A percentile compares a stretch with the other conserved stretches of the same genome.
These are phyloP conservation scores for Sebastes dallii DNA, from an alignment of 2,797 vertebrate species.

Conservation along the genomic window DNA sequence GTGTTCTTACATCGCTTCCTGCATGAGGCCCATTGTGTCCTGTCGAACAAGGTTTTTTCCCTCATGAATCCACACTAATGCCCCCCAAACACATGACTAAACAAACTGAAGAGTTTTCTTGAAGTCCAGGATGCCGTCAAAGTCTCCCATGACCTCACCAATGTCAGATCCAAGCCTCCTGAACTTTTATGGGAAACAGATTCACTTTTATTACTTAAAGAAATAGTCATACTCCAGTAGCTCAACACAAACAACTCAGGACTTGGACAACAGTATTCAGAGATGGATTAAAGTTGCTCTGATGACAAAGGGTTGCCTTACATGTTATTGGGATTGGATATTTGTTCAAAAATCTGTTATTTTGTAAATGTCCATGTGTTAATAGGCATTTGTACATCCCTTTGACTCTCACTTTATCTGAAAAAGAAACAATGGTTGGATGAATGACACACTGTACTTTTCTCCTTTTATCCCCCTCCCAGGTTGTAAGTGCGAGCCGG, in stretches of 20 bases:
- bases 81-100: background rate
- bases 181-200: background rate
- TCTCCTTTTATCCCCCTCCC: background rate
- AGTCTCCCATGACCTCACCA: background rate
- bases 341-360: background rate
- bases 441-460: background rate
- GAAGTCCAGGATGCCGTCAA: background rate
- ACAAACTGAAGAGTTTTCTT: background rate
- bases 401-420: background rate
- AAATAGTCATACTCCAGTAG: background rate
- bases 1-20: background rate
- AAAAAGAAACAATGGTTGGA: background rate
- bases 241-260: background rate
- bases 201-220: background rate
- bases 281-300: background rate
- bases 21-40: background rate
- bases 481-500: constrained; percentile 91
- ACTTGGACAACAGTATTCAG: background rate
- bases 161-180: background rate
- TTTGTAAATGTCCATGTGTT: background rate
- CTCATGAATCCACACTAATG: background rate
- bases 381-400: background rate
- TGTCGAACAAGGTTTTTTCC: background rate
- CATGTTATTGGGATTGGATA: background rate
- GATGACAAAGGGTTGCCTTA: background rate